Conservation (phyloP, 2,888 invertebrate genomes). For the Tinea semifulvella region DNA sequence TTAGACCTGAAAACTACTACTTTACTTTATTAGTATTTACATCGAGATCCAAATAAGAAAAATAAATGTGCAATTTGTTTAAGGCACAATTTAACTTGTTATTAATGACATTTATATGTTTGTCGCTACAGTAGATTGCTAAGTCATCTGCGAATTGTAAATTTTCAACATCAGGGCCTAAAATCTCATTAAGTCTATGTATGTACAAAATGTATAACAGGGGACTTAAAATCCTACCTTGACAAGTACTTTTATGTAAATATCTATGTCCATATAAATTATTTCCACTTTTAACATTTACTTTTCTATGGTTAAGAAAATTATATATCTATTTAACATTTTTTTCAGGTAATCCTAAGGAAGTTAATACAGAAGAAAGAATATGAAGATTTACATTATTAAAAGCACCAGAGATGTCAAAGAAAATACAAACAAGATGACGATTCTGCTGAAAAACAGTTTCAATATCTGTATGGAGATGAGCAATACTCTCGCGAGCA, state of each 20-base stretch:
- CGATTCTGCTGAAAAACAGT: neutral
- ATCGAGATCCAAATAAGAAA: slow-evolving; percentile 11
- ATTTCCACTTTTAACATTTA: slow-evolving; percentile 18
- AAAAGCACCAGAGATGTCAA: slow-evolving; percentile 17
- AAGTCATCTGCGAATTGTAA: slow-evolving; percentile 19
- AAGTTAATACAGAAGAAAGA: slow-evolving; percentile 9
- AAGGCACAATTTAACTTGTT: slow-evolving; percentile 7
- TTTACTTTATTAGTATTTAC: no score
- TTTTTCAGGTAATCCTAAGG: slow-evolving; percentile 16
- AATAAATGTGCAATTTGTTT: slow-evolving; percentile 7
- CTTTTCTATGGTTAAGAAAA: slow-evolving; percentile 18
- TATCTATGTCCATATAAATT: slow-evolving; percentile 16
- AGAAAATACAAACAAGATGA: slow-evolving; percentile 6
- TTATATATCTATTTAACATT: slow-evolving; percentile 16
- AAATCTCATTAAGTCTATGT: slow-evolving; percentile 15
- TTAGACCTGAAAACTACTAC: slow-evolving; percentile 13
- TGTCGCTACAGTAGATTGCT: neutral
- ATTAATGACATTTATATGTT: neutral
- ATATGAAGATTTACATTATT: slow-evolving; percentile 17
- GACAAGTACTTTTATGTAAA: slow-evolving; percentile 18
- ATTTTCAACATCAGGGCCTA: slow-evolving; percentile 17
- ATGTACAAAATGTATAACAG: slow-evolving; percentile 19
- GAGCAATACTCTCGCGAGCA: slow-evolving; percentile 8
- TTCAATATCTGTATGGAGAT: slow-evolving; percentile 6
- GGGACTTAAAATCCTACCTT: slow-evolving; percentile 20